Conservation (phyloP, 1,140 invertebrate genomes). For the Rhynchophorus ferrugineus region DNA sequence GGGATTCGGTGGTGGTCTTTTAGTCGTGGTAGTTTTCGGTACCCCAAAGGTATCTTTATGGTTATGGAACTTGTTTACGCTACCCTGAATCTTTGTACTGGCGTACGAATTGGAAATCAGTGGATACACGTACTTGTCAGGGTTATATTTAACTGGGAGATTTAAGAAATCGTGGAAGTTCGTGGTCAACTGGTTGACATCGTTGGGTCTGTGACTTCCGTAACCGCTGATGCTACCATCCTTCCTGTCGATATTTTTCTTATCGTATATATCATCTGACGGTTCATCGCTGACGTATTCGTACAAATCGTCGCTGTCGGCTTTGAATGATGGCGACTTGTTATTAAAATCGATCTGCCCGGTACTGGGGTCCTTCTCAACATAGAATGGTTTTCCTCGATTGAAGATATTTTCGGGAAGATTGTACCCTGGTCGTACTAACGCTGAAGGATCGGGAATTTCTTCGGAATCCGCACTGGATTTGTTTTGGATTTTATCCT, state of each 20-base stretch:
- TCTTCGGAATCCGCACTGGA: conserved; percentile 24
- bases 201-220: conserved; percentile 40
- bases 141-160: conserved; percentile 59
- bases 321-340: conserved; percentile 43
- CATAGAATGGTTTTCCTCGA: conserved; percentile 60
- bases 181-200: conserved; percentile 50
- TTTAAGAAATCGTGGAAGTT: conserved; percentile 64
- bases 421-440: conserved; percentile 39
- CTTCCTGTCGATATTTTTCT: conserved; percentile 41
- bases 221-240: conserved; percentile 39
- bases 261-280: conserved; percentile 34
- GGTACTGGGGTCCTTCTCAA: conserved; percentile 60
- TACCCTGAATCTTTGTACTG: conserved; percentile 64
- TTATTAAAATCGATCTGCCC: conserved; percentile 56
- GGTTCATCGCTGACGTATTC: conserved; percentile 32
- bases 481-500: neutral
- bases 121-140: conserved; percentile 57
- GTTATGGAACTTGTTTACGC: conserved; percentile 54
- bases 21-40: conserved; percentile 38
- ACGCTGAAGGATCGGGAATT: conserved; percentile 36
- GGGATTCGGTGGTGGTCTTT: conserved; percentile 38
- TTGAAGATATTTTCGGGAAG: conserved; percentile 48
- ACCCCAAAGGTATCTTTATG: conserved; percentile 47
- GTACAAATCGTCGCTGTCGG: conserved; percentile 32
- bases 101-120: conserved; percentile 64